Conservation (phyloP, 2,888 invertebrate species). For the Drosophila anomelani region DNA sequence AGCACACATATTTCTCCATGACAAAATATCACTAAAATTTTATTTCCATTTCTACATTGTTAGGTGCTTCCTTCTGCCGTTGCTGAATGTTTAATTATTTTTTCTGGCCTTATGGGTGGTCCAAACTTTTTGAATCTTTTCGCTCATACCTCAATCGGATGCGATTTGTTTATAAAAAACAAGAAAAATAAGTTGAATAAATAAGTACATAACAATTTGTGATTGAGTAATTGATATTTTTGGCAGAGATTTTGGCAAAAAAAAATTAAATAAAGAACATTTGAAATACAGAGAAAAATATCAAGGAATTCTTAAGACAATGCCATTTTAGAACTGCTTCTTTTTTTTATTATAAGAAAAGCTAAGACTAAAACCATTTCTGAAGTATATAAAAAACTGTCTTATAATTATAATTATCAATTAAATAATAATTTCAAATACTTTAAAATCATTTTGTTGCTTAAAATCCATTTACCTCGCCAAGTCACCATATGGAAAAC, state of each 20-base stretch:
- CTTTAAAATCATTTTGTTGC: too few species aligned
- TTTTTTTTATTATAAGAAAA: too few species aligned
- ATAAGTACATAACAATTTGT: constrained; percentile 43
- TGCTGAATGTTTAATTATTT: constrained; percentile 2
- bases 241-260: too few species aligned
- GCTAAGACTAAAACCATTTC: too few species aligned
- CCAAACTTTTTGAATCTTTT: constrained; percentile 30
- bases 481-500: constrained; percentile 1
- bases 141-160: constrained; percentile 43
- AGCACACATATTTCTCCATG: constrained; percentile 1
- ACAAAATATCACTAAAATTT: constrained; percentile 46
- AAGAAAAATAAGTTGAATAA: constrained; percentile 38
- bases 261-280: neutral
- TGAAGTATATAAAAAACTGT: too few species aligned
- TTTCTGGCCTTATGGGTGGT: constrained; percentile 34
- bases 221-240: constrained; percentile 56
- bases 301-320: neutral
- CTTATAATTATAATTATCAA: neutral
- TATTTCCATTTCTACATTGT: constrained; percentile 35
- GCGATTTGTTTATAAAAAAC: constrained; percentile 60
- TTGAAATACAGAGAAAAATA: neutral
- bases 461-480: neutral
- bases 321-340: too few species aligned
- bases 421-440: too few species aligned
- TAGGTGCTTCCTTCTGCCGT: constrained; percentile 16